These are phyloP conservation scores for Spea bombifrons DNA, from an alignment of 2,113 vertebrate genomes.

Conservation along the genomic window DNA sequence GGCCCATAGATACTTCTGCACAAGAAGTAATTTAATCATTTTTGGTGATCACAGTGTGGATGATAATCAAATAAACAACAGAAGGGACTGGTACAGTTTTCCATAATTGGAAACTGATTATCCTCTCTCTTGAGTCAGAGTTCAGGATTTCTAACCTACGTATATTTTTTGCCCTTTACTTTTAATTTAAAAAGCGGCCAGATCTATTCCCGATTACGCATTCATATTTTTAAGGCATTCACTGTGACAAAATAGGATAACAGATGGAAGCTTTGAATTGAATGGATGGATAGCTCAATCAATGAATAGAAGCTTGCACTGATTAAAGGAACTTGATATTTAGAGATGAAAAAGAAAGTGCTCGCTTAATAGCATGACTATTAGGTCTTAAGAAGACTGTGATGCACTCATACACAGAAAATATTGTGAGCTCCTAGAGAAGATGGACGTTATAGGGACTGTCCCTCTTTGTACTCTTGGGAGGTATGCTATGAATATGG, in stretches of 20 bases:
- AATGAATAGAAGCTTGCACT: slow-evolving; percentile 21
- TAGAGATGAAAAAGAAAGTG: too few species aligned
- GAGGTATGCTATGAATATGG: too few species aligned
- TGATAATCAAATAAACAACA: slow-evolving; percentile 8
- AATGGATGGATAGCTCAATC: slow-evolving; percentile 21
- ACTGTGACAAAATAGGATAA: slow-evolving; percentile 27
- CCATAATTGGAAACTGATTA: slow-evolving; percentile 20
- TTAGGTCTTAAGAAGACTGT: too few species aligned
- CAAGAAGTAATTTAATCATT: not conserved
- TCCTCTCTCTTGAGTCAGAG: slow-evolving; percentile 26
- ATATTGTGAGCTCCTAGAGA: too few species aligned
- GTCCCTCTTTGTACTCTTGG: too few species aligned
- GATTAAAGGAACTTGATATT: slow-evolving; percentile 25
- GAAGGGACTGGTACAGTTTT: slow-evolving; percentile 5
- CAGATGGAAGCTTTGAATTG: slow-evolving; percentile 36
- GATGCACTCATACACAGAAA: too few species aligned
- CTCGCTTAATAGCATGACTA: too few species aligned
- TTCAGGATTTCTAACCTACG: not conserved
- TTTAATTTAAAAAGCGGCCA: not conserved
- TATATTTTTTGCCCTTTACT: not conserved
- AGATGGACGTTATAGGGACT: too few species aligned
- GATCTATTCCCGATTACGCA: slow-evolving; percentile 6
- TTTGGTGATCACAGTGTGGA: not conserved
- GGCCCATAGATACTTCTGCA: not conserved
- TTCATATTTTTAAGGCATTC: slow-evolving; percentile 30